phyloP scores from a whole-genome alignment of 2,113 vertebrate species.

The Oncorhynchus masou region DNA sequence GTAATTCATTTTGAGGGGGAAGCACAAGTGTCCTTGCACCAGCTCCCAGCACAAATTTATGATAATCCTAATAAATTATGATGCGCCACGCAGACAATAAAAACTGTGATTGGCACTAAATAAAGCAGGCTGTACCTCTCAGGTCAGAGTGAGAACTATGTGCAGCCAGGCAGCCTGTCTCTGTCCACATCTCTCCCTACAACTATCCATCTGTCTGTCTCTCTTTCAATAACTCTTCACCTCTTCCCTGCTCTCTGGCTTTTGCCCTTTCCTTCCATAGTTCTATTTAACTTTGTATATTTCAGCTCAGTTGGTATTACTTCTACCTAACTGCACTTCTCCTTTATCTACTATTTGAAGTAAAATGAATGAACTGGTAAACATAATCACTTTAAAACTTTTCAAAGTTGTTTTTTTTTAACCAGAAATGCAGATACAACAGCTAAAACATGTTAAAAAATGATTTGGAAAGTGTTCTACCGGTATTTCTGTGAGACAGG shows the following conservation, averaged over 20 bases:
- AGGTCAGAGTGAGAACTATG: slow-evolving; percentile 41
- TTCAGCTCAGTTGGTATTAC: slow-evolving; percentile 23
- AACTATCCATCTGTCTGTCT: slow-evolving; percentile 34
- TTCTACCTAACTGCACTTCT: slow-evolving; percentile 16
- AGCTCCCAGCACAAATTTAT: slow-evolving; percentile 63
- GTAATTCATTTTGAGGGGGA: slow-evolving; percentile 67
- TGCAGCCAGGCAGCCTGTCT: background rate
- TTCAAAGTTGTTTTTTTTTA: no score
- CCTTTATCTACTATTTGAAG: background rate
- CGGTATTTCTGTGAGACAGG: no score
- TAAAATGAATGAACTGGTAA: background rate
- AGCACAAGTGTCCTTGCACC: slow-evolving; percentile 55
- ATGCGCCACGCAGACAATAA: slow-evolving; percentile 66
- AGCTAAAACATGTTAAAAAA: no score
- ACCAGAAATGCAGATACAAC: background rate
- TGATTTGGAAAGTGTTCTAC: no score
- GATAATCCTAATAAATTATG: slow-evolving; percentile 76
- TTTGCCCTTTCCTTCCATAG: slow-evolving; percentile 22
- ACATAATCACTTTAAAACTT: background rate
- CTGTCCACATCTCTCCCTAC: slow-evolving; percentile 7
- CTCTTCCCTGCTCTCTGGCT: slow-evolving; percentile 14
- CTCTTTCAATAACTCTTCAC: slow-evolving; percentile 15
- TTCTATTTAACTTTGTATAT: slow-evolving; percentile 28
- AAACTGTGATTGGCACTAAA: slow-evolving; percentile 72
- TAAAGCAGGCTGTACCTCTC: slow-evolving; percentile 62